Base-by-base conservation (phyloP, 2,888 invertebrate species). In the Eurytoma californica region DNA sequence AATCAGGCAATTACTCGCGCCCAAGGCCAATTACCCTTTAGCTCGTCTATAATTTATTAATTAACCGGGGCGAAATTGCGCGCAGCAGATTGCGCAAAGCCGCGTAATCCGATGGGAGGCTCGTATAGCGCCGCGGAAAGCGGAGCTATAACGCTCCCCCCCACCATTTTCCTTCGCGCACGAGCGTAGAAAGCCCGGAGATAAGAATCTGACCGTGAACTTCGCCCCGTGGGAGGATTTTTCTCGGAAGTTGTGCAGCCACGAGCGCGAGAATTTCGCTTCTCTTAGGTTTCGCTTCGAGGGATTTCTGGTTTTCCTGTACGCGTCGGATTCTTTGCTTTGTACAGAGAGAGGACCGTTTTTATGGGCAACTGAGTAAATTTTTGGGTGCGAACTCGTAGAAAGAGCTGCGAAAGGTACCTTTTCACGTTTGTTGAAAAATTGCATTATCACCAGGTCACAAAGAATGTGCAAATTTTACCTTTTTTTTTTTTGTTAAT, bases 201-300 rank as follows among this genome's bases (percentile, higher is more conserved):
- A 82, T 83, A 82, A 80, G 79, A 20, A 78, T 80, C 83, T 84
- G 86, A 81, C 87, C 87, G 82, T 87, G 87, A 87, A 87, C 87
- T 87, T 85, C 86, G 86, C 84, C 86, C 86, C 86, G 88, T 87
- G 88, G 87, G 87, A 88, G 86, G 84, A 84, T 83, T 84, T 87
- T 86, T 86, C 85, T 85, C 74, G 77, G 73, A 80, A 80, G 80
- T 69, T 60, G 68, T 74, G 14, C 28, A 67, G 39, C 77, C 63
- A 63, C 63, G 47, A 47, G 60, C 39, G n/a, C 49, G 69, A 75
- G 60, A 39, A 39, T 39, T 39, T 39, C 39, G 53, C 70, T 82
- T 72, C 69, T 57, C 75, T 65, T 49, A 51, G 30, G n/a, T 30
- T 53, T 63, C 18, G 28, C 66, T 47, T 24, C 28, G 18, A 39